A percentile compares a stretch with the other conserved stretches of the same genome.
These are phyloP conservation scores for Blennius ocellaris DNA, from an alignment of 2,113 vertebrate species.

Conservation along the genomic window DNA sequence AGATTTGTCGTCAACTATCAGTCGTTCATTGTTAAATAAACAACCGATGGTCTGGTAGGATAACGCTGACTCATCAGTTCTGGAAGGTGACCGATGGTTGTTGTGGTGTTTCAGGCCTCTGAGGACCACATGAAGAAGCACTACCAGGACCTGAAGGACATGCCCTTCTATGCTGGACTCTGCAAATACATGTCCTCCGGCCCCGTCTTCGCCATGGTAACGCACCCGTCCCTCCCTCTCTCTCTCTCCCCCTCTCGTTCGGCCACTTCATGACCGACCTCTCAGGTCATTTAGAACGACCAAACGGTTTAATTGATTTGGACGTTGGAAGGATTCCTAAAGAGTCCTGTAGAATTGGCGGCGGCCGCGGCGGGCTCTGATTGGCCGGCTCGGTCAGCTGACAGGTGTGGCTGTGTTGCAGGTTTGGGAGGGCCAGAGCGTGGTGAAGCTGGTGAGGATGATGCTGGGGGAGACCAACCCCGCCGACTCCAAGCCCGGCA, in stretches of 20 bases:
- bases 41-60: too few species aligned
- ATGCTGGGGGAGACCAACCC: slow-evolving; percentile 98
- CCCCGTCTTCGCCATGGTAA: slow-evolving; percentile 93
- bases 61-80: too few species aligned
- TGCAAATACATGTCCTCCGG: slow-evolving; percentile 93
- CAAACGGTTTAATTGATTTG: too few species aligned
- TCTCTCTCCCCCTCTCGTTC: neutral
- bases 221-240: slow-evolving; percentile 7
- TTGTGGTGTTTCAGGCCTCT: slow-evolving; percentile 81
- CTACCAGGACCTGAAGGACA: slow-evolving; percentile 93
- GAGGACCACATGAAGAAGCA: slow-evolving; percentile 91
- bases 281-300: too few species aligned
- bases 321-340: too few species aligned
- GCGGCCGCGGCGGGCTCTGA: too few species aligned
- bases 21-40: too few species aligned
- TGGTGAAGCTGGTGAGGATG: slow-evolving; percentile 91
- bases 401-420: slow-evolving; percentile 51
- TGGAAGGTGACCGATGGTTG: too few species aligned
- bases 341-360: too few species aligned
- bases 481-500: slow-evolving; percentile 94
- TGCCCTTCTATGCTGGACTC: slow-evolving; percentile 90
- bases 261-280: neutral
- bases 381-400: neutral
- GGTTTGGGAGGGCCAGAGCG: slow-evolving; percentile 95
- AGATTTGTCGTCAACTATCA: too few species aligned